Conservation (phyloP, 1,140 invertebrate species). For the Listronotus bonariensis region DNA sequence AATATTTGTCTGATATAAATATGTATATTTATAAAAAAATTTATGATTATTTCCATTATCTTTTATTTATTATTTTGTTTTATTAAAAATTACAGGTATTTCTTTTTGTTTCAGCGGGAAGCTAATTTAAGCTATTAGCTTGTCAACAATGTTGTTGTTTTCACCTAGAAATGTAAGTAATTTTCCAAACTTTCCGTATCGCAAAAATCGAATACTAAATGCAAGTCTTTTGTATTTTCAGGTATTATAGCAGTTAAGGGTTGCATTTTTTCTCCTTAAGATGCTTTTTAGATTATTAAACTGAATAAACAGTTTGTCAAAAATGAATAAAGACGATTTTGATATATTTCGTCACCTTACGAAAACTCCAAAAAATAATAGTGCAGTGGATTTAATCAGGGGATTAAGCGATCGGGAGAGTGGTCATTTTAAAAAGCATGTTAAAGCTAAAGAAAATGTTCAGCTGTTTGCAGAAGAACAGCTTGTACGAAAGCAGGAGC, state of each 20-base stretch:
- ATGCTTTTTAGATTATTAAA: not conserved
- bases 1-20: no score
- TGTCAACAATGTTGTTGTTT: no score
- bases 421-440: conserved; percentile 31
- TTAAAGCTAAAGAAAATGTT: conserved; percentile 45
- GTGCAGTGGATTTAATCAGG: conserved; percentile 38
- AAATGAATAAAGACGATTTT: conserved; percentile 47
- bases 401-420: conserved; percentile 38
- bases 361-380: conserved; percentile 34
- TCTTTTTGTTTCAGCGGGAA: no score
- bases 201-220: no score
- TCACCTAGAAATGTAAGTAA: no score
- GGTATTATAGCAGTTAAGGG: not conserved
- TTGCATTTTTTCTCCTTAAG: not conserved
- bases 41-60: no score
- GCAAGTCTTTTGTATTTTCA: no score
- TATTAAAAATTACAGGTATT: no score
- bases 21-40: no score
- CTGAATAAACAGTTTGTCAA: conserved; percentile 13
- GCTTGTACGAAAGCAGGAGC: conserved; percentile 58
- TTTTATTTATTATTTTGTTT: no score
- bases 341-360: conserved; percentile 40
- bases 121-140: no score
- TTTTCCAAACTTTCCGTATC: no score
- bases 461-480: conserved; percentile 61